A percentile compares a stretch with the other conserved stretches of the same genome.
Evolutionary conservation across 2,888 invertebrate genomes (phyloP).

Genomic region (Ctena decussata): DNA sequence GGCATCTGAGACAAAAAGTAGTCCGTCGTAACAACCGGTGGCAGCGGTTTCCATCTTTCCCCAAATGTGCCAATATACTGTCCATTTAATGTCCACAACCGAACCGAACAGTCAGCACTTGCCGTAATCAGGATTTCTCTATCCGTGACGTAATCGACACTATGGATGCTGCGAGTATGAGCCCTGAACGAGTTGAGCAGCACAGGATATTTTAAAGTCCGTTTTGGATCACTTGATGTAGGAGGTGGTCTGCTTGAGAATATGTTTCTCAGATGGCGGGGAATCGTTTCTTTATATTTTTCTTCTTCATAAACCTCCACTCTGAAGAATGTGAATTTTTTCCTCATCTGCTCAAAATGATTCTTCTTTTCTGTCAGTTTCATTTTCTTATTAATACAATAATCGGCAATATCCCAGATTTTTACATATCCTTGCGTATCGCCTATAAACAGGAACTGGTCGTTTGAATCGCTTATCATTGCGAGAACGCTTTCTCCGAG

Average conservation of each 20-base stretch:
- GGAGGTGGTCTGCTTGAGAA: constrained; percentile 74
- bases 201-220: constrained; percentile 75
- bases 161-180: constrained; percentile 91
- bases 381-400: constrained; percentile 88
- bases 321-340: constrained; percentile 72
- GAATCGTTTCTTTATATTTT: constrained; percentile 35
- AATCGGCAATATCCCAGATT: constrained; percentile 92
- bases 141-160: constrained; percentile 90
- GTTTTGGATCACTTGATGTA: constrained; percentile 68
- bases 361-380: constrained; percentile 43
- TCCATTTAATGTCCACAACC: constrained; percentile 82
- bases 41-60: constrained; percentile 90
- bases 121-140: constrained; percentile 90
- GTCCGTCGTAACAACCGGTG: constrained; percentile 86
- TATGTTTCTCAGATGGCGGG: constrained; percentile 41
- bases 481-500: constrained; percentile 89
- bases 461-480: constrained; percentile 91
- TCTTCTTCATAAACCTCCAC: constrained; percentile 59
- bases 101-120: constrained; percentile 91
- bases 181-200: constrained; percentile 88
- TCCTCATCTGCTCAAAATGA: constrained; percentile 59
- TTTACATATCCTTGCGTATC: constrained; percentile 92
- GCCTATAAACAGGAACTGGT: constrained; percentile 90
- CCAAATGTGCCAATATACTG: constrained; percentile 91
- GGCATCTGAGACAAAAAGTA: constrained; percentile 88